Conservation (phyloP, 2,888 invertebrate genomes). For the Keiferia lycopersicella region DNA sequence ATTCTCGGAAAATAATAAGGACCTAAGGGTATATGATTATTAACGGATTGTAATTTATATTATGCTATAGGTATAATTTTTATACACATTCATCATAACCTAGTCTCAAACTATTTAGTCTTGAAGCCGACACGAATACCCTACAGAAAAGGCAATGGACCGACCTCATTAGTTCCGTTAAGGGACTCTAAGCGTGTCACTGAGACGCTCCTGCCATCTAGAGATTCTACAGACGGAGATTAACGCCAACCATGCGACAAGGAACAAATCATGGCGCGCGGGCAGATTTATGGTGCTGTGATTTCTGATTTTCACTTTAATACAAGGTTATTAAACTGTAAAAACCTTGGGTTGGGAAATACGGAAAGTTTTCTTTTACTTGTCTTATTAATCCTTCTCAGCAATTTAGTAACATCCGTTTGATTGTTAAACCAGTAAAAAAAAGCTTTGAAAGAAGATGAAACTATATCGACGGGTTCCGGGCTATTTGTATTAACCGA, state of each 20-base stretch:
- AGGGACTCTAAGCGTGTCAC: conserved; percentile 55
- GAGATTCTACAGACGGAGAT: conserved; percentile 28
- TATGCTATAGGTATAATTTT: too few relatives aligned
- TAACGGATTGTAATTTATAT: too few relatives aligned
- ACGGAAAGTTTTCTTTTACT: background rate
- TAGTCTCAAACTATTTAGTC: background rate
- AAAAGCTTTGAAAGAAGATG: background rate
- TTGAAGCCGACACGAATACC: conserved; percentile 49
- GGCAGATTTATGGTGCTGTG: background rate
- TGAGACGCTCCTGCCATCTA: conserved; percentile 31
- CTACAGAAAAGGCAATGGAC: conserved; percentile 50
- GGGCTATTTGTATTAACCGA: too few relatives aligned
- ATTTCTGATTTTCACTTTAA: background rate
- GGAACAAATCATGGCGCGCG: background rate
- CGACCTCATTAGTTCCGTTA: conserved; percentile 62
- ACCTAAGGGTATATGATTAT: too few relatives aligned
- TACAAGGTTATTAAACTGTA: background rate
- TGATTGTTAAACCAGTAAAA: background rate
- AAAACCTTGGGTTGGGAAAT: background rate
- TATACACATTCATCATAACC: too few relatives aligned
- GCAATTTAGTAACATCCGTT: background rate
- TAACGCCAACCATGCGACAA: conserved; percentile 27
- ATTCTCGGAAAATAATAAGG: too few relatives aligned
- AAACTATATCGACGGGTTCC: too few relatives aligned
- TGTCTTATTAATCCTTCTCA: background rate